These are phyloP conservation scores for Trichosurus vulpecula DNA, from an alignment of 2,797 vertebrate species.

Conservation along the genomic window DNA sequence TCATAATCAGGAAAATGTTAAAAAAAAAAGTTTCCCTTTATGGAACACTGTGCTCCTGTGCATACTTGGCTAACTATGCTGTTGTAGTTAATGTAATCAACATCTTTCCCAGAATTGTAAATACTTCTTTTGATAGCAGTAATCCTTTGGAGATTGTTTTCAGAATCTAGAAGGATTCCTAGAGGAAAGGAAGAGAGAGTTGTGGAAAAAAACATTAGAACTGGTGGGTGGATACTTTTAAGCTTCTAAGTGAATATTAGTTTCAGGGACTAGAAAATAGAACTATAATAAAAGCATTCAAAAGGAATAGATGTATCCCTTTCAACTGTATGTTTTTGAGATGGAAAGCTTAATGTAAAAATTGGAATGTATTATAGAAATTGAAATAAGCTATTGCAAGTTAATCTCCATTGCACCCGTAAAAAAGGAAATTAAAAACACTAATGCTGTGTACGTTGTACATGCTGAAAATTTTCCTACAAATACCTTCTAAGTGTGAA, in stretches of 20 bases:
- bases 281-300: conserved; percentile 63
- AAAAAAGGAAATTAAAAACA: conserved; percentile 77
- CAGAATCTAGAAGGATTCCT: conserved; percentile 57
- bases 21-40: neutral
- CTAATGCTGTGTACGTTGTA: conserved; percentile 65
- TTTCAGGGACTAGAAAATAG: conserved; percentile 63
- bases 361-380: conserved; percentile 73
- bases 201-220: conserved; percentile 69
- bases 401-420: conserved; percentile 76
- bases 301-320: conserved; percentile 66
- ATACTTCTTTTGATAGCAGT: neutral
- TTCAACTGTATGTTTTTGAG: conserved; percentile 75
- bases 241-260: conserved; percentile 70
- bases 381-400: conserved; percentile 68
- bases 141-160: conserved; percentile 35
- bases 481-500: conserved; percentile 70
- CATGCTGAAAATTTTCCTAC: conserved; percentile 70
- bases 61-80: neutral
- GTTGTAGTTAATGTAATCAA: conserved; percentile 21
- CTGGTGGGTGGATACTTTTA: conserved; percentile 20
- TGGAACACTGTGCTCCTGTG: conserved; percentile 2
- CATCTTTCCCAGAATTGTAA: conserved; percentile 14
- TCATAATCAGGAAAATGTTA: neutral
- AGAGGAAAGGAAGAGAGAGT: conserved; percentile 54
- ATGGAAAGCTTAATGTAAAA: conserved; percentile 70